A percentile compares a stretch with the other conserved stretches of the same genome.
These are phyloP conservation scores for Aphidius colemani DNA, from an alignment of 2,888 invertebrate genomes.

Conservation along the genomic window DNA sequence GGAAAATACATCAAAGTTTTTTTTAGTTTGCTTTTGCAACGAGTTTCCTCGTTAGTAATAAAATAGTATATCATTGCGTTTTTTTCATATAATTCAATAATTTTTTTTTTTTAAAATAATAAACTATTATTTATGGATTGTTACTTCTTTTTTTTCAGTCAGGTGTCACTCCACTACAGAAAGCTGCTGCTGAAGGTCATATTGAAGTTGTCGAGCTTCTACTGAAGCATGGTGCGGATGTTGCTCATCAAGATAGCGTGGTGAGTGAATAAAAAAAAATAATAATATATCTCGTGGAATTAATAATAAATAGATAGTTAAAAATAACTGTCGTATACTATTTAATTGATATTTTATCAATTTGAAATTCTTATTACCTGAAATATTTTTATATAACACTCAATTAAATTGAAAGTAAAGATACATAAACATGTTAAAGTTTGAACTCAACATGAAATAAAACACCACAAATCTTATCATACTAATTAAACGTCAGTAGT, in stretches of 20 bases:
- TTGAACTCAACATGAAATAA: too few relatives aligned
- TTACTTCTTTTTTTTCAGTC: slow-evolving; percentile 61
- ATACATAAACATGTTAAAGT: too few relatives aligned
- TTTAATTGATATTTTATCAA: not conserved
- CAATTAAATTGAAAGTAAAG: too few relatives aligned
- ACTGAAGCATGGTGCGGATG: slow-evolving; percentile 70
- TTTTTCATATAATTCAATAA: not conserved
- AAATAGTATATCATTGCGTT: not conserved
- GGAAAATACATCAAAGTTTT: too few relatives aligned
- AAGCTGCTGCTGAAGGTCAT: slow-evolving; percentile 84
- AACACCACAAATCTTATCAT: too few relatives aligned
- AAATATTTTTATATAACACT: too few relatives aligned
- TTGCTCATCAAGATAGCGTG: slow-evolving; percentile 77
- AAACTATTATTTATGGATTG: not conserved
- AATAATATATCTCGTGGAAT: not conserved
- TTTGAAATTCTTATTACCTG: not conserved
- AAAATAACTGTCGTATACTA: not conserved
- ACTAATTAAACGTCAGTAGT: too few relatives aligned
- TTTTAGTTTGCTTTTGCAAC: too few relatives aligned
- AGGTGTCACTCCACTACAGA: slow-evolving; percentile 77
- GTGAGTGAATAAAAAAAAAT: slow-evolving; percentile 59
- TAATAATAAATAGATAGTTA: not conserved
- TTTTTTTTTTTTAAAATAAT: not conserved
- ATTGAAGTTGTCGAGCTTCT: slow-evolving; percentile 74
- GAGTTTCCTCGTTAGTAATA: not conserved